Conservation (phyloP, 2,888 invertebrate species). For the Trissolcus japonicus region DNA sequence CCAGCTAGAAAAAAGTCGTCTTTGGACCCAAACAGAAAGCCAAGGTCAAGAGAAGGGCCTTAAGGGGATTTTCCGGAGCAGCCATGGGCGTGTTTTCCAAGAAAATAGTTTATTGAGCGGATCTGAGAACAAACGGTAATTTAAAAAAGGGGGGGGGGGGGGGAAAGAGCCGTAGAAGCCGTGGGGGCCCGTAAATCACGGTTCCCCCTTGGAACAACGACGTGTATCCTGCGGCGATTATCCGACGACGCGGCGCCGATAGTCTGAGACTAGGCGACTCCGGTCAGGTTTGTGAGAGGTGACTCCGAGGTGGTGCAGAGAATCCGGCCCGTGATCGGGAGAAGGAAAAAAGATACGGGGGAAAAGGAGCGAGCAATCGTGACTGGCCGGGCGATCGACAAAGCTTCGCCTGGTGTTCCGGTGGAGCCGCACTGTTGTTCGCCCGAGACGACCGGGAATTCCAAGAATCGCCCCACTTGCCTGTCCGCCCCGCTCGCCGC, state of each 20-base stretch:
- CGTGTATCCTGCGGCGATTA: conserved; percentile 48
- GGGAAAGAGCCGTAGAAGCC: background rate
- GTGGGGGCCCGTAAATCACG: conserved; percentile 29
- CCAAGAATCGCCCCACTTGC: conserved; percentile 66
- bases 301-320: conserved; percentile 11
- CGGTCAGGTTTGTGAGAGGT: conserved; percentile 5
- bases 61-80: conserved; percentile 17
- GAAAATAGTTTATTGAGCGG: conserved; percentile 5
- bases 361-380: conserved; percentile 43
- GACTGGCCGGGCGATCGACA: conserved; percentile 50
- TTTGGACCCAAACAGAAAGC: background rate
- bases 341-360: conserved; percentile 3
- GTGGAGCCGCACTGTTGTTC: conserved; percentile 69
- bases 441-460: conserved; percentile 69
- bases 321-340: conserved; percentile 4
- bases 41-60: background rate
- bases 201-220: conserved; percentile 40
- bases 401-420: conserved; percentile 61
- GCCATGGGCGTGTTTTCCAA: conserved; percentile 2
- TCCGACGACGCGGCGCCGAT: conserved; percentile 56
- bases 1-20: background rate
- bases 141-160: background rate
- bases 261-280: conserved; percentile 5
- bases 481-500: conserved; percentile 15
- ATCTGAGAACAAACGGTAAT: conserved; percentile 27